Base-by-base conservation (phyloP, 2,888 invertebrate species). In the Pomacea canaliculata region DNA sequence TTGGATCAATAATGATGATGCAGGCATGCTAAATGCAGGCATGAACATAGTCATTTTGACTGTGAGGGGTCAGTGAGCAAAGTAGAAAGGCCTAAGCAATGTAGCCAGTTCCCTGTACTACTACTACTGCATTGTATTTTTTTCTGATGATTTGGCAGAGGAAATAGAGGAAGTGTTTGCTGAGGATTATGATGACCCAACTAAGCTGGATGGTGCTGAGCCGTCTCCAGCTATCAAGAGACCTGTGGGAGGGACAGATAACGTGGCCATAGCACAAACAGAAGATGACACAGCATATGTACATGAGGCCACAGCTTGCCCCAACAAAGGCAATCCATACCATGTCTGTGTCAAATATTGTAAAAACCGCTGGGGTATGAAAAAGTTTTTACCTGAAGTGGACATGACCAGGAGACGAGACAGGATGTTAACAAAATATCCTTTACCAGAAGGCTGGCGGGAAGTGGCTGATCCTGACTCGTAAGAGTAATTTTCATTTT, bases 241-340 rank as follows among this genome's bases (percentile, higher is more conserved):
- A 48, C 23, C 62, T 67, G 9, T 74, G 70, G 13, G 79, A 82
- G 48, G 79, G 80, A 16, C 59, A 66, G 37, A 70, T 59, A 56
- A 56, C 51, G 37, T 56, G 46, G 23, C 49, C 7, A 78, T 80
- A 27, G 71, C 60, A 59, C 79, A 76, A 75, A 67, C 63, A 68
- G 72, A 66, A n/a, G 79, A 73, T 70, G 81, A 63, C 70, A 83
- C 48, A 83, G 48, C 85, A 7, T 81, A 74, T n/a, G 48, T 85
- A 49, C 80, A 84, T 70, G 86, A 89, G 79, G 83, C 84, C 1
- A 80, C 90, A 3, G 95, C 95, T 9, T 99, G 99, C 89, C 99
- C 99, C 0, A 99, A 99, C 90, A 98, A 97, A 91, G 95, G 94
- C 87, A 99, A 99, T 88, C 94, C 97, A 76, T 97, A 94, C 90